A percentile compares a stretch with the other conserved stretches of the same genome.
These are phyloP conservation scores for Brachycybe producta DNA, from an alignment of 2,888 invertebrate genomes.

Conservation along the genomic window DNA sequence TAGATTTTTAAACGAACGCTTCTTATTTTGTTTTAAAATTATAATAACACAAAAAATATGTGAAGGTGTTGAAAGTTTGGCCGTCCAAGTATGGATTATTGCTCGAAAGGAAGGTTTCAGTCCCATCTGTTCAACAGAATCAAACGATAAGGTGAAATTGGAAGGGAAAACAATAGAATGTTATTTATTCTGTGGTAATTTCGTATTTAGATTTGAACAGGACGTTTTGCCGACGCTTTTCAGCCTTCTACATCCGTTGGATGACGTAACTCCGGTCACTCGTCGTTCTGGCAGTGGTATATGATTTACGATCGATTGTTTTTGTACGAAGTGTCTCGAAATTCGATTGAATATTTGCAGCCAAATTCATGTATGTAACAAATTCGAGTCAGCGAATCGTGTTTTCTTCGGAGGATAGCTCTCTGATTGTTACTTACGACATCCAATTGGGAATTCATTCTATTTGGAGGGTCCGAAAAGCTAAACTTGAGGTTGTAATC, in stretches of 20 bases:
- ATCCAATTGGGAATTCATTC: slow-evolving; percentile 62
- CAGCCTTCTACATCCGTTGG: slow-evolving; percentile 74
- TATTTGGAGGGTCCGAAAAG: slow-evolving; percentile 63
- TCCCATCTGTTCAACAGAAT: background rate
- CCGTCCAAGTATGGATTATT: no score
- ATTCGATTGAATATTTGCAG: slow-evolving; percentile 10
- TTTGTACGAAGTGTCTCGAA: no score
- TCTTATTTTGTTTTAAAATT: background rate
- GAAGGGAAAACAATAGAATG: no score
- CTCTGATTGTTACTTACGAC: slow-evolving; percentile 69
- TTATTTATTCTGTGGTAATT: background rate
- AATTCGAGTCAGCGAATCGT: slow-evolving; percentile 51
- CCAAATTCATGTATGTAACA: slow-evolving; percentile 21
- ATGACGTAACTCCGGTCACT: slow-evolving; percentile 76
- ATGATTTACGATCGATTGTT: background rate
- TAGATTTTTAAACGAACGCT: slow-evolving; percentile 48
- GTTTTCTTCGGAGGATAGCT: slow-evolving; percentile 60
- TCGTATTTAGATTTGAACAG: slow-evolving; percentile 1
- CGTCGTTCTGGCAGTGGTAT: slow-evolving; percentile 4
- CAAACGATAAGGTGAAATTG: no score
- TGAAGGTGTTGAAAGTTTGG: no score
- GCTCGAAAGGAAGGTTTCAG: background rate
- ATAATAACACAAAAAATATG: no score
- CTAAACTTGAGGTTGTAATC: slow-evolving; percentile 50
- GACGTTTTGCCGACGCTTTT: slow-evolving; percentile 58